Percentiles rank a stretch among this genome's conserved stretches.
Evolutionary conservation across 2,797 vertebrate species (phyloP).

Genomic region (Echiichthys vipera): DNA sequence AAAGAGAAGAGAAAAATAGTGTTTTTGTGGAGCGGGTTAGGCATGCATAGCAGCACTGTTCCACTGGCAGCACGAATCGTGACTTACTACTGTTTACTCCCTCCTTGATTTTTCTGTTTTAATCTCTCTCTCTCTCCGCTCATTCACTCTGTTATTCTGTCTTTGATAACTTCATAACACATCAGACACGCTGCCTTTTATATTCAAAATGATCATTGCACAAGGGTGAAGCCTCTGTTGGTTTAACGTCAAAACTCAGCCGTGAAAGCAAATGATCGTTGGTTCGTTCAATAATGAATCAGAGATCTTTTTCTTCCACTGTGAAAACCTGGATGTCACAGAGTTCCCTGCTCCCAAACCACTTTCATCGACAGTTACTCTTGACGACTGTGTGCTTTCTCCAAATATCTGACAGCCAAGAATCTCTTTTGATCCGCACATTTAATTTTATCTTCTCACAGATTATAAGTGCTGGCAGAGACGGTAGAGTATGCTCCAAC

Average conservation of each 20-base stretch:
- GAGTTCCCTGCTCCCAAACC: neutral
- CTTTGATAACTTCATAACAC: no score
- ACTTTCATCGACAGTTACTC: neutral
- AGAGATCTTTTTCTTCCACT: neutral
- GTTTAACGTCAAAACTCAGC: neutral
- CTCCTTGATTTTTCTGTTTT: neutral
- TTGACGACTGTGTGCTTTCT: neutral
- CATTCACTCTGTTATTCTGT: neutral
- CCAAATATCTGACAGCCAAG: neutral
- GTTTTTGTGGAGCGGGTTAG: neutral
- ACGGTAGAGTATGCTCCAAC: neutral
- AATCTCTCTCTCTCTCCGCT: neutral
- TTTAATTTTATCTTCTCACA: slow-evolving; percentile 14
- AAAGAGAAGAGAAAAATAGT: neutral
- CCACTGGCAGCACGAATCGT: neutral
- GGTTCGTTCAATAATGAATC: neutral
- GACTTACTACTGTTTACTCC: neutral
- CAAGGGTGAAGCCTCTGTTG: neutral
- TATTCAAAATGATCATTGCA: neutral
- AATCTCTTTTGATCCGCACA: neutral
- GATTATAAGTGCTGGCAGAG: neutral
- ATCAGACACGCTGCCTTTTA: neutral
- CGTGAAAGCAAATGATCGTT: neutral
- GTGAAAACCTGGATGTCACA: neutral
- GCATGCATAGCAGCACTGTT: neutral